Conservation (phyloP, 1,140 invertebrate genomes). For the Drosophila orena region DNA sequence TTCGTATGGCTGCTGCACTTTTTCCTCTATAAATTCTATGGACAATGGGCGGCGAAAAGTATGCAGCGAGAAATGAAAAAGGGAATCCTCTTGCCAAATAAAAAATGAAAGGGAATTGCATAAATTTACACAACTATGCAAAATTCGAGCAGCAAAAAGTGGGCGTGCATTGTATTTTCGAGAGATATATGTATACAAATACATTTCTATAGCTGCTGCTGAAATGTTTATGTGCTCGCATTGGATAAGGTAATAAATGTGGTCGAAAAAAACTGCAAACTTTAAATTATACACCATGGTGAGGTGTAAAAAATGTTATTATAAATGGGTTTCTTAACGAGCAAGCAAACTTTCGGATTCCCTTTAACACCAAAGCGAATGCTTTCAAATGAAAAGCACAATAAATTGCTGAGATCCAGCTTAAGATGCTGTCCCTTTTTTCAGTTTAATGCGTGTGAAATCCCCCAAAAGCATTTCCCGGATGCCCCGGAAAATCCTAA, state of each 20-base stretch:
- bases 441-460: slow-evolving; percentile 33
- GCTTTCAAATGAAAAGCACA: slow-evolving; percentile 15
- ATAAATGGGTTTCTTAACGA: slow-evolving; percentile 27
- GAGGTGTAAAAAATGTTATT: slow-evolving; percentile 22
- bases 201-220: slow-evolving; percentile 49
- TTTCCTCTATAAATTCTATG: not conserved
- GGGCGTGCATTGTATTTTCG: slow-evolving; percentile 40
- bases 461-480: slow-evolving; percentile 24
- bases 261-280: slow-evolving; percentile 21
- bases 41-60: slow-evolving; percentile 45
- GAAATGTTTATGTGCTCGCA: slow-evolving; percentile 52
- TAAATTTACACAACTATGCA: slow-evolving; percentile 59
- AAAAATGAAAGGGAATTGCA: slow-evolving; percentile 54
- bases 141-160: slow-evolving; percentile 16
- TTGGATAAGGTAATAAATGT: slow-evolving; percentile 45
- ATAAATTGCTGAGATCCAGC: slow-evolving; percentile 8
- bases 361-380: slow-evolving; percentile 6
- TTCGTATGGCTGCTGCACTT: not conserved
- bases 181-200: slow-evolving; percentile 23
- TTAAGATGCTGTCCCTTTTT: slow-evolving; percentile 20
- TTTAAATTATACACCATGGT: slow-evolving; percentile 27
- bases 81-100: slow-evolving; percentile 15
- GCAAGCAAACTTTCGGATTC: not conserved
- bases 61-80: slow-evolving; percentile 21
- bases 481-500: slow-evolving; percentile 41